A percentile compares a stretch with the other conserved stretches of the same genome.
These are phyloP conservation scores for Liparis tanakae DNA, from an alignment of 2,797 vertebrate species.

Conservation along the genomic window DNA sequence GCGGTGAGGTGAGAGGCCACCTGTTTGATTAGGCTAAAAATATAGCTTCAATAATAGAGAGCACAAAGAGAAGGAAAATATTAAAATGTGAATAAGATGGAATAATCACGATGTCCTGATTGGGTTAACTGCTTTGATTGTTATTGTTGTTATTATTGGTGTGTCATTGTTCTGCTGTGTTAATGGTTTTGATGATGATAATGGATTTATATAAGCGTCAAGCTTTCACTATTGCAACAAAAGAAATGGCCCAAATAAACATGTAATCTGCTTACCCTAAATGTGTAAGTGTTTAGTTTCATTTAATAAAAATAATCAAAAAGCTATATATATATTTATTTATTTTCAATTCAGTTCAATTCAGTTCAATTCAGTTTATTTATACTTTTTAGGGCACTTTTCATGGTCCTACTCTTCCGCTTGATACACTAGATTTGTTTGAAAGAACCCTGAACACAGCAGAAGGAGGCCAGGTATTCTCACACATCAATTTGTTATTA, in stretches of 20 bases:
- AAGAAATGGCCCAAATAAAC: slow-evolving; percentile 62
- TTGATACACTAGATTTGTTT: too few relatives aligned
- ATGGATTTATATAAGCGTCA: slow-evolving; percentile 24
- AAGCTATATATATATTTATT: too few relatives aligned
- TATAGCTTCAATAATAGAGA: slow-evolving; percentile 17
- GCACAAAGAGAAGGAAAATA: slow-evolving; percentile 5
- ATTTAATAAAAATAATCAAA: neutral
- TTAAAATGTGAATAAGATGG: neutral
- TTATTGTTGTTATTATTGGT: slow-evolving; percentile 39
- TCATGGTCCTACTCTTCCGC: too few relatives aligned
- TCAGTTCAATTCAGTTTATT: too few relatives aligned
- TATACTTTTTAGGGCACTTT: too few relatives aligned
- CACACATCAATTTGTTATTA: neutral
- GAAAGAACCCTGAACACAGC: neutral
- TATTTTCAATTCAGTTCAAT: too few relatives aligned
- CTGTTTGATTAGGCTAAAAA: slow-evolving; percentile 34
- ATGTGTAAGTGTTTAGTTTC: slow-evolving; percentile 9
- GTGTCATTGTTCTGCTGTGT: slow-evolving; percentile 50
- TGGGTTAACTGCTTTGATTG: slow-evolving; percentile 12
- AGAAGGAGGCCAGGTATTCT: neutral
- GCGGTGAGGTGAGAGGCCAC: slow-evolving; percentile 40
- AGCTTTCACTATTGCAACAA: slow-evolving; percentile 8
- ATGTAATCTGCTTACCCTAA: slow-evolving; percentile 55
- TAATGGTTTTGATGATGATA: slow-evolving; percentile 21
- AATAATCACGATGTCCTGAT: slow-evolving; percentile 6